Percentiles rank a stretch among this genome's conserved stretches.
Evolutionary conservation across 2,113 vertebrate species (phyloP).

Genomic region (Rutilus rutilus): DNA sequence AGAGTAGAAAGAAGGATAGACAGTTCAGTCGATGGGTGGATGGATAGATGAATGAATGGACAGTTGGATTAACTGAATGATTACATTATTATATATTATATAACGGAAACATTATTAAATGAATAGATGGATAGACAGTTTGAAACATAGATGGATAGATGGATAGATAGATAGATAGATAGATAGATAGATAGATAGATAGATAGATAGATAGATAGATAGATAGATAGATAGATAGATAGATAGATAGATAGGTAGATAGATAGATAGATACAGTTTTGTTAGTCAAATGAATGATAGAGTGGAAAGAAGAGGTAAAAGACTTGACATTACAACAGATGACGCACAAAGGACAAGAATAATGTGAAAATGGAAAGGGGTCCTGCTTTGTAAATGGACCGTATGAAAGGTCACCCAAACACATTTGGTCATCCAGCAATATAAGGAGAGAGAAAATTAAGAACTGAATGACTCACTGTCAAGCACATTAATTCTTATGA

Average conservation of each 20-base stretch:
- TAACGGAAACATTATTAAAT: too few species aligned
- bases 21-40: neutral
- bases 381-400: conserved; percentile 38
- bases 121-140: too few species aligned
- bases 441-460: conserved; percentile 31
- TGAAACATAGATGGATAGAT: rapidly evolving
- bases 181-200: neutral
- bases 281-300: conserved; percentile 19
- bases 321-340: conserved; percentile 50
- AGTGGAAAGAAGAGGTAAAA: conserved; percentile 35
- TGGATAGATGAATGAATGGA: neutral
- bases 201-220: neutral
- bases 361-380: conserved; percentile 34
- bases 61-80: neutral
- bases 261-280: neutral
- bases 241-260: neutral
- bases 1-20: too few species aligned
- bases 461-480: conserved; percentile 16
- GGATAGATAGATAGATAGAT: rapidly evolving
- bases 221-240: neutral
- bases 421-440: conserved; percentile 35
- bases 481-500: conserved; percentile 13
- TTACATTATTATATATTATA: too few species aligned
- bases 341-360: conserved; percentile 21
- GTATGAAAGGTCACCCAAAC: conserved; percentile 45